Evolutionary conservation across 2,797 vertebrate species (phyloP).

Genomic region (Pelochelys cantorii): DNA sequence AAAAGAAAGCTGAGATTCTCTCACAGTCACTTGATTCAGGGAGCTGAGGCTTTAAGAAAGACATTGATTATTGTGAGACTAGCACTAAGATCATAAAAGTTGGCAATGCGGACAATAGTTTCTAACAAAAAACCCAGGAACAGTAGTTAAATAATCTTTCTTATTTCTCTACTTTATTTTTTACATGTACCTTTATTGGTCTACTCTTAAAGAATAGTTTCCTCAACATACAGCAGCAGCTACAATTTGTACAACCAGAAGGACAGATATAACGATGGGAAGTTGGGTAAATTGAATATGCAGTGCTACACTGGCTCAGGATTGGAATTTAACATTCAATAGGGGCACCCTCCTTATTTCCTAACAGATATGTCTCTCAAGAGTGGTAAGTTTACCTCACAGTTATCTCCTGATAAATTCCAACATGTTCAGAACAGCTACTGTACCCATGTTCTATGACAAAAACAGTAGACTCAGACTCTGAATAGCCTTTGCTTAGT

Average conservation of each 20-base stretch:
- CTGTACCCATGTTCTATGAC: neutral
- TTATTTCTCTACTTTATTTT: neutral
- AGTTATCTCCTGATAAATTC: neutral
- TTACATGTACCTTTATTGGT: neutral
- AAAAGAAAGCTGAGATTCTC: neutral
- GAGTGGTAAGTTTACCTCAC: neutral
- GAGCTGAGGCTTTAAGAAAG: conserved; percentile 25
- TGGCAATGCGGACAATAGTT: neutral
- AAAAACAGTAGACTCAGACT: neutral
- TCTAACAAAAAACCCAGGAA: neutral
- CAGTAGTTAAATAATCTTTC: neutral
- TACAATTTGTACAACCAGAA: neutral
- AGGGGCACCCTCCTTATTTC: neutral
- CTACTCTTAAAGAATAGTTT: neutral
- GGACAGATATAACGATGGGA: neutral
- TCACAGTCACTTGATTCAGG: neutral
- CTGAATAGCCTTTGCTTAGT: neutral
- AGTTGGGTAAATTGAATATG: neutral
- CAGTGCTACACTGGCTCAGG: neutral
- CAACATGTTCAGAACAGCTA: neutral
- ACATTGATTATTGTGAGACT: neutral
- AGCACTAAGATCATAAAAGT: neutral
- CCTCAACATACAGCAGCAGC: neutral
- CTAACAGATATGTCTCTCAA: neutral
- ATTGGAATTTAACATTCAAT: neutral